Evolutionary conservation across 1,140 invertebrate genomes (phyloP).

Genomic region (Anadara kagoshimensis): DNA sequence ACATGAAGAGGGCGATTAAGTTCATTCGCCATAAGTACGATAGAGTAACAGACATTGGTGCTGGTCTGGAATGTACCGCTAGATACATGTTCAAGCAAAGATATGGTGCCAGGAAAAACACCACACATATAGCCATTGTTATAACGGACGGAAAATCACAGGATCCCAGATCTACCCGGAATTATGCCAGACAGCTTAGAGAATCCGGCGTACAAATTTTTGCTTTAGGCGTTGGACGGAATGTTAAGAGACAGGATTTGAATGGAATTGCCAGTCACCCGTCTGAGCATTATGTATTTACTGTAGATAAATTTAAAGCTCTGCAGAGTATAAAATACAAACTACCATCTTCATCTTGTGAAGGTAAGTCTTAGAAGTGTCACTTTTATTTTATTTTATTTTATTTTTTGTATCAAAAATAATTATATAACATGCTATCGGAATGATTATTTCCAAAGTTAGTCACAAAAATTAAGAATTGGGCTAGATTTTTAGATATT

Average conservation of each 20-base stretch:
- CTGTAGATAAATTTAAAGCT: conserved; percentile 49
- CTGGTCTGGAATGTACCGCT: conserved; percentile 33
- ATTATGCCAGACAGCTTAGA: conserved; percentile 2
- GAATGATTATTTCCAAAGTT: too few species aligned
- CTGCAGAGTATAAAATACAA: conserved; percentile 46
- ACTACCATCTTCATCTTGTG: conserved; percentile 44
- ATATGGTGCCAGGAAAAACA: conserved; percentile 38
- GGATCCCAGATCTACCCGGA: not conserved
- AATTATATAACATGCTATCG: too few species aligned
- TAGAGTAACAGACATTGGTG: conserved; percentile 39
- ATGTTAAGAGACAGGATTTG: conserved; percentile 45
- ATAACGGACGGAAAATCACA: conserved; percentile 46
- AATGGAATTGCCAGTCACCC: conserved; percentile 48
- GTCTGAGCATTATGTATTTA: conserved; percentile 44
- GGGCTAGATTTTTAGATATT: too few species aligned
- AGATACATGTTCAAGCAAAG: conserved; percentile 30
- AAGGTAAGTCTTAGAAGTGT: conserved; percentile 29
- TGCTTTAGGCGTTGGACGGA: conserved; percentile 50
- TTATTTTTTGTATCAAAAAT: too few species aligned
- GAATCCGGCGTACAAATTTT: conserved; percentile 45
- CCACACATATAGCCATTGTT: conserved; percentile 44
- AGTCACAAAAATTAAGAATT: too few species aligned
- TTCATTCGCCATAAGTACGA: conserved; percentile 35
- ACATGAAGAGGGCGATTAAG: conserved; percentile 15
- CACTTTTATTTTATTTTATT: too few species aligned